Evolutionary conservation across 2,113 vertebrate genomes (phyloP).

Genomic region (Psilopogon haemacephalus): DNA sequence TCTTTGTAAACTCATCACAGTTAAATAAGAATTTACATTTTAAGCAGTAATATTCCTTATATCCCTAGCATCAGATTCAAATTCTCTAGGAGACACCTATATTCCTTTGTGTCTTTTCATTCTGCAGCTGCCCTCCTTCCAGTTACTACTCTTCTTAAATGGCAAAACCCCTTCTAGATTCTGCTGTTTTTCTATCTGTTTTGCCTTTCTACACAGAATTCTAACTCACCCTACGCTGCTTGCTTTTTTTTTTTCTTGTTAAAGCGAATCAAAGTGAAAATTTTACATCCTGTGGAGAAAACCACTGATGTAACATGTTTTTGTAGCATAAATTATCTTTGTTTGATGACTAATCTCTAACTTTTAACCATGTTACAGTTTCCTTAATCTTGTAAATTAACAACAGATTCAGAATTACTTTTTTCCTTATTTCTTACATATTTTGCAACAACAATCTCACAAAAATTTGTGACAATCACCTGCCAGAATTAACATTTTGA

Average conservation of each 20-base stretch:
- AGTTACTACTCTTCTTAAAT: not conserved
- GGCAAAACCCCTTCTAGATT: not conserved
- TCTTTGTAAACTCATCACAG: not conserved
- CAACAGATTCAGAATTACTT: not conserved
- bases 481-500: not conserved
- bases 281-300: constrained; percentile 7
- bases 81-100: not conserved
- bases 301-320: not conserved
- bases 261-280: constrained; percentile 41
- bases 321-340: constrained; percentile 7
- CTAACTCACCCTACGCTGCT: not conserved
- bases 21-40: not conserved
- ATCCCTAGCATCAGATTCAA: not conserved
- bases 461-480: not conserved
- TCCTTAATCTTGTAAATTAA: not conserved
- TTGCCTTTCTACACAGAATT: not conserved
- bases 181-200: not conserved
- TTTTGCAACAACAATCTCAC: not conserved
- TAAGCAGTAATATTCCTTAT: not conserved
- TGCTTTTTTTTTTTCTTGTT: not conserved
- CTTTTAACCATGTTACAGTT: not conserved
- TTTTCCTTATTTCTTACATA: not conserved
- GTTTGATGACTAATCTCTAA: not conserved
- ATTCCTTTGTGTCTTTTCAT: not conserved
- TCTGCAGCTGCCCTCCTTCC: not conserved